Evolutionary conservation across 2,113 vertebrate species (phyloP).

Genomic region (Stigmatopora argus): DNA sequence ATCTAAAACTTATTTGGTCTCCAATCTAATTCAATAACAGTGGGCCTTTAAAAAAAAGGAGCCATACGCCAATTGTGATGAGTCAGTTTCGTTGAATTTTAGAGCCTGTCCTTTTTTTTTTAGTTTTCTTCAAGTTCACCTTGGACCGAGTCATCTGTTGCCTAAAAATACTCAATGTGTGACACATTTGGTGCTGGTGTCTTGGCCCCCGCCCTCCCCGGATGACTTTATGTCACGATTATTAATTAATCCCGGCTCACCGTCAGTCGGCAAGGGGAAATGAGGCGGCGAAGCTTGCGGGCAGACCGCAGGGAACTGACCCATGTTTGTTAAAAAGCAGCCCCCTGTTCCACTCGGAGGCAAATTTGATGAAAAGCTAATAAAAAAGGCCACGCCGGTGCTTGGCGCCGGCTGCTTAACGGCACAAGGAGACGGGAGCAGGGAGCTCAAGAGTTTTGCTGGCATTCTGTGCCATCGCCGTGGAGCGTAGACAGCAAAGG

Average conservation of each 20-base stretch:
- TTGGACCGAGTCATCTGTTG: slow-evolving; percentile 57
- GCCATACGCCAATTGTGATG: slow-evolving; percentile 26
- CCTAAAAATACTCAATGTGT: slow-evolving; percentile 58
- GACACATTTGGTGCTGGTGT: slow-evolving; percentile 57
- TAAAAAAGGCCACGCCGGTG: slow-evolving; percentile 32
- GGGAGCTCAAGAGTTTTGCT: slow-evolving; percentile 20
- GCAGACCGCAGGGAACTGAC: slow-evolving; percentile 26
- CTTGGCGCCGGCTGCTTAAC: slow-evolving; percentile 23
- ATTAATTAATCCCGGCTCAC: slow-evolving; percentile 63
- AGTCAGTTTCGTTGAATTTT: background rate
- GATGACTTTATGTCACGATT: slow-evolving; percentile 52
- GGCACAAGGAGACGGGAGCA: slow-evolving; percentile 19
- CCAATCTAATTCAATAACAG: too few species aligned
- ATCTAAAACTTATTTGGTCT: too few species aligned
- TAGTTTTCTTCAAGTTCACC: slow-evolving; percentile 62
- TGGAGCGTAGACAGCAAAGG: slow-evolving; percentile 66
- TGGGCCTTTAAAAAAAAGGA: background rate
- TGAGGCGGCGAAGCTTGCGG: slow-evolving; percentile 19
- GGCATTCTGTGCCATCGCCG: slow-evolving; percentile 28
- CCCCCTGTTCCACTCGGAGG: slow-evolving; percentile 24
- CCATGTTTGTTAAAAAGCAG: slow-evolving; percentile 26
- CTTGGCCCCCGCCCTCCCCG: slow-evolving; percentile 48
- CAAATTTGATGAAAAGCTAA: slow-evolving; percentile 23
- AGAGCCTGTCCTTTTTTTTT: slow-evolving; percentile 35
- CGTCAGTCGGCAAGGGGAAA: slow-evolving; percentile 37